Evolutionary conservation across 2,113 vertebrate species (phyloP).

Genomic region (Lates calcarifer): DNA sequence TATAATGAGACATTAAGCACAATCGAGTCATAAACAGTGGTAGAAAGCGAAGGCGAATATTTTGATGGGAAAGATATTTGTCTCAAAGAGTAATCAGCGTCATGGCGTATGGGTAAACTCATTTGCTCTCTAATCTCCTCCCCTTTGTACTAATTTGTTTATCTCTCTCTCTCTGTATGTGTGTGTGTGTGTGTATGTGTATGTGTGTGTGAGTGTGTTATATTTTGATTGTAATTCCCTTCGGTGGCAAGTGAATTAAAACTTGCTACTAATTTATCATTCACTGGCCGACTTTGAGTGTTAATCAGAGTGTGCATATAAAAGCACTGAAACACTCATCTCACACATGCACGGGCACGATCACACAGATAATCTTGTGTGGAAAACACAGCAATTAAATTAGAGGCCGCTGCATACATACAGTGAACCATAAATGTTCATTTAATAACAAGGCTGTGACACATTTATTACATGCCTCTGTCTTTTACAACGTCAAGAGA

Average conservation of each 20-base stretch:
- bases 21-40: constrained; percentile 42
- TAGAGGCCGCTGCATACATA: constrained; percentile 5
- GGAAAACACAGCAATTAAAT: constrained; percentile 53
- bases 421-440: constrained; percentile 34
- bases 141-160: constrained; percentile 71
- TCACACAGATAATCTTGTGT: constrained; percentile 36
- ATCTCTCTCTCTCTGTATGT: constrained; percentile 22
- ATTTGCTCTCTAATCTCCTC: constrained; percentile 70
- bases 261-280: constrained; percentile 68
- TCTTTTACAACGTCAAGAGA: constrained; percentile 3
- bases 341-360: constrained; percentile 6
- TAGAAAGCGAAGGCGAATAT: constrained; percentile 5
- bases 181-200: constrained; percentile 28
- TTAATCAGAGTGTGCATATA: constrained; percentile 62
- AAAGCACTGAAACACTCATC: constrained; percentile 32
- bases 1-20: constrained; percentile 19
- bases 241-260: constrained; percentile 67
- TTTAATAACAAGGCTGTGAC: constrained; percentile 18
- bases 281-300: constrained; percentile 49
- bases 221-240: constrained; percentile 57
- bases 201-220: constrained; percentile 31
- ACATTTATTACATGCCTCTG: constrained; percentile 12
- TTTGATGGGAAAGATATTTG: constrained; percentile 60
- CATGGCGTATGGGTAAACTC: constrained; percentile 67
- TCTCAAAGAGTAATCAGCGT: constrained; percentile 71